These are phyloP conservation scores for Ophonus ardosiacus DNA, from an alignment of 2,888 invertebrate genomes.

Conservation along the genomic window DNA sequence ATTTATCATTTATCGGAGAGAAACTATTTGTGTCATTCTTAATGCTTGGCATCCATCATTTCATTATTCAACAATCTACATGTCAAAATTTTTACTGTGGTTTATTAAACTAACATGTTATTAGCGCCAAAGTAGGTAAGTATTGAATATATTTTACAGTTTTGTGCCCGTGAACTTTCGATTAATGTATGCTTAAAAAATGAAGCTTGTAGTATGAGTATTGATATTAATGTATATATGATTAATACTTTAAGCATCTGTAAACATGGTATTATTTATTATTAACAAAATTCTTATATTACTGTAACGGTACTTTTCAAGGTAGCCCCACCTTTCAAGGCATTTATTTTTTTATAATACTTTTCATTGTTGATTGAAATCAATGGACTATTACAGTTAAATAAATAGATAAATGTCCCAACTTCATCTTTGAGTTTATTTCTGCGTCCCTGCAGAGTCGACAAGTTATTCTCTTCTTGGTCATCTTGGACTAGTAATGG, in stretches of 20 bases:
- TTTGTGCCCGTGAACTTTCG: slow-evolving; percentile 43
- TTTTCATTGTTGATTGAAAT: not conserved
- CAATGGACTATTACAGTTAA: not conserved
- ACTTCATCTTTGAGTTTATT: too few relatives aligned
- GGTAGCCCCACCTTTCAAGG: slow-evolving; percentile 1
- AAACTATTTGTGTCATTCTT: slow-evolving; percentile 23
- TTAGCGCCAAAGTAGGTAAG: slow-evolving; percentile 6
- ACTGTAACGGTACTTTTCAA: not conserved
- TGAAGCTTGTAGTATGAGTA: not conserved
- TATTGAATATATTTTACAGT: slow-evolving; percentile 25
- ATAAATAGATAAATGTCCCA: not conserved
- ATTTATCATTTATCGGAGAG: slow-evolving; percentile 22
- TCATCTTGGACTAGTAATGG: too few relatives aligned
- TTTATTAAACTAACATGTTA: slow-evolving; percentile 28
- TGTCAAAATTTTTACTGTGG: slow-evolving; percentile 21
- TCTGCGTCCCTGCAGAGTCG: too few relatives aligned
- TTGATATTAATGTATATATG: slow-evolving; percentile 14
- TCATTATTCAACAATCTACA: slow-evolving; percentile 3
- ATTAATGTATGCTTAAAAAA: not conserved
- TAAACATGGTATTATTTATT: slow-evolving; percentile 18
- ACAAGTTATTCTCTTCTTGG: too few relatives aligned
- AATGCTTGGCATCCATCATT: slow-evolving; percentile 34
- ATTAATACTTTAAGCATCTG: slow-evolving; percentile 24
- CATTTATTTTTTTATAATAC: not conserved
- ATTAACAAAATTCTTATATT: not conserved